Evolutionary conservation across 2,888 invertebrate species (phyloP), one percentile per base, ranked within the genome.

Genomic region (Aspidiotus destructor): DNA sequence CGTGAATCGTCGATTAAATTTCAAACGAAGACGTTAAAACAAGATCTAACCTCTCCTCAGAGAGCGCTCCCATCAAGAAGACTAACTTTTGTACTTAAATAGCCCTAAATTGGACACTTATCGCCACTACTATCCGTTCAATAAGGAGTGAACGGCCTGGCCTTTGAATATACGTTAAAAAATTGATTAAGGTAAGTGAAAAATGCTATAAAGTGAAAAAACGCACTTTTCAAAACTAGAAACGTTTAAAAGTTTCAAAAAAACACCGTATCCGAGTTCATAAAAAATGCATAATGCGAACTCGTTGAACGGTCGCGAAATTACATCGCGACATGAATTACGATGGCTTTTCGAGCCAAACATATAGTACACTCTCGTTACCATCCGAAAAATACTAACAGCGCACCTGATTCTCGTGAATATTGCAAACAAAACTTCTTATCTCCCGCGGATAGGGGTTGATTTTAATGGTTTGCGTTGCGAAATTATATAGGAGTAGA

Each of bases 111-210:
- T 28, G 28, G 28, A 28, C 28, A 28, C 28, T 28, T 28, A 28
- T 28, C 28, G 28, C 28, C 28, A 28, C 28, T 28, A 28, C 28
- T 28, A 28, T 28, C 5, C 28, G 28, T 28, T 28, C 28, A 28
- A 28, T 28, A 28, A 28, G 2, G 28, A 28, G 28, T 28, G 28
- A 28, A 28, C 28, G 28, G 1, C 28, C 28, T 28, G 28, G 28
- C 28, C 28, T 28, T 28, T 28, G 28, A 28, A 28, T 28, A 28
- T 28, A 28, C 28, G 28, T 28, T 41, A 55, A 64, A 64, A 64
- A 64, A 64, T 54, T 64, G 64, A 64, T 64, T 64, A 64, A 64
- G 54, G 53, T 64, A 64, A 64, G 64, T 64, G 57, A 64, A 64
- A 64, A 41, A 42, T 44, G 64, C 42, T 57, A 54, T 64, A 55